These are phyloP conservation scores for Drepana falcataria DNA, from an alignment of 2,888 invertebrate genomes.

Conservation along the genomic window DNA sequence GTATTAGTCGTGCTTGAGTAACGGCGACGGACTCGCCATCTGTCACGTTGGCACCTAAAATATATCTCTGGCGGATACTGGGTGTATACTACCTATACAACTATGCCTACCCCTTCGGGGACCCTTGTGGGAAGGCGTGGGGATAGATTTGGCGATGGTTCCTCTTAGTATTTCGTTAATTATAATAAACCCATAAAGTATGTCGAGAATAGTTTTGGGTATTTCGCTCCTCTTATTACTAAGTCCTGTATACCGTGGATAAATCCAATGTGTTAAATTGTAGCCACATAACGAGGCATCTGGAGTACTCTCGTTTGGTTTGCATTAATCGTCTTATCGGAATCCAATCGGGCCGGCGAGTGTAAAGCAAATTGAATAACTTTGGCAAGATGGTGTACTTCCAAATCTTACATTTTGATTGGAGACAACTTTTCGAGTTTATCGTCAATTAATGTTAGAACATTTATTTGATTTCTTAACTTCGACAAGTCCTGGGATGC, in stretches of 20 bases:
- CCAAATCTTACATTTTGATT: conserved; percentile 12
- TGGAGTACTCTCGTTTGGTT: conserved; percentile 12
- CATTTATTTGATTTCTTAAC: neutral
- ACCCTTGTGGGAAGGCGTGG: no score
- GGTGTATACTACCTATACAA: no score
- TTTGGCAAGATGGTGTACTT: conserved; percentile 25
- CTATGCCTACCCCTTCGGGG: no score
- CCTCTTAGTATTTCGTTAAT: no score
- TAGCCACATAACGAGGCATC: neutral
- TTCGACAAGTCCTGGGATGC: neutral
- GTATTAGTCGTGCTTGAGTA: no score
- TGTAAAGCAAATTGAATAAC: conserved; percentile 36
- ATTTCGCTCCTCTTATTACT: no score
- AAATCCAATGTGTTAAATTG: neutral
- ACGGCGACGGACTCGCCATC: no score
- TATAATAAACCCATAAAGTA: no score
- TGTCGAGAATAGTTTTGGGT: no score
- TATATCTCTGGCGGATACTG: no score
- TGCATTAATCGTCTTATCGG: conserved; percentile 22
- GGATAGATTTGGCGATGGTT: no score
- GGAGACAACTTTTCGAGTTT: conserved; percentile 3
- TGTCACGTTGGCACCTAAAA: no score
- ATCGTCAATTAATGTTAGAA: neutral
- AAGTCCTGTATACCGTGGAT: neutral
- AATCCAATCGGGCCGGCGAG: conserved; percentile 21